Evolutionary conservation across 1,140 invertebrate species (phyloP).

Genomic region (Drosophila subobscura): DNA sequence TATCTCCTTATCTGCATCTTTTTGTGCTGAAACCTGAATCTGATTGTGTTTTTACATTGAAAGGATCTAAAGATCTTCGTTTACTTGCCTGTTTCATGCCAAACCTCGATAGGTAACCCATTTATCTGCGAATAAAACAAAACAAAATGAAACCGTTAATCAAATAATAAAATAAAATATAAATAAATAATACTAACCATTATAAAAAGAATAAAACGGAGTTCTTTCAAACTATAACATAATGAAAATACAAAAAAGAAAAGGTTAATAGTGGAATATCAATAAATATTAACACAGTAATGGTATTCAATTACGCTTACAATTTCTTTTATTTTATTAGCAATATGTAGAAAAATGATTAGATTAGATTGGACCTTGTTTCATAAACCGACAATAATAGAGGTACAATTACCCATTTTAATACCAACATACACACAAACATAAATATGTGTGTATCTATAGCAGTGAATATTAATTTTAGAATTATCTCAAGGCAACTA

Average conservation of each 20-base stretch:
- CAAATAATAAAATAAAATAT: constrained; percentile 8
- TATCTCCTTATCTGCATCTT: constrained; percentile 8
- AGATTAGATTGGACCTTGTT: constrained; percentile 57
- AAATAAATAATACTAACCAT: constrained; percentile 23
- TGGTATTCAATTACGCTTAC: neutral
- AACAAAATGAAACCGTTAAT: constrained; percentile 11
- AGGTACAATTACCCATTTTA: neutral
- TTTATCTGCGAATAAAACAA: constrained; percentile 32
- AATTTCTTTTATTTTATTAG: constrained; percentile 51
- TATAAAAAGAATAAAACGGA: neutral
- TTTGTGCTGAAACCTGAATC: constrained; percentile 26
- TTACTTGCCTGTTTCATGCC: constrained; percentile 20
- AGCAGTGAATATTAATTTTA: constrained; percentile 2
- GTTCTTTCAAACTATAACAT: neutral
- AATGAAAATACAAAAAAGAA: constrained; percentile 8
- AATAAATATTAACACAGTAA: constrained; percentile 4
- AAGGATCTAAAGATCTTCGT: neutral
- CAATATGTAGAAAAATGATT: constrained; percentile 70
- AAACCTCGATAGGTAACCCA: constrained; percentile 4
- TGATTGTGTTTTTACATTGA: constrained; percentile 19
- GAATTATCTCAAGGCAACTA: constrained; percentile 26
- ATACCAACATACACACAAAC: neutral
- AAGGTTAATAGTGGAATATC: neutral
- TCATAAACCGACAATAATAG: constrained; percentile 6
- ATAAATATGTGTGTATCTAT: neutral